Conservation (phyloP, 2,113 vertebrate species). For the Theristicus caerulescens region DNA sequence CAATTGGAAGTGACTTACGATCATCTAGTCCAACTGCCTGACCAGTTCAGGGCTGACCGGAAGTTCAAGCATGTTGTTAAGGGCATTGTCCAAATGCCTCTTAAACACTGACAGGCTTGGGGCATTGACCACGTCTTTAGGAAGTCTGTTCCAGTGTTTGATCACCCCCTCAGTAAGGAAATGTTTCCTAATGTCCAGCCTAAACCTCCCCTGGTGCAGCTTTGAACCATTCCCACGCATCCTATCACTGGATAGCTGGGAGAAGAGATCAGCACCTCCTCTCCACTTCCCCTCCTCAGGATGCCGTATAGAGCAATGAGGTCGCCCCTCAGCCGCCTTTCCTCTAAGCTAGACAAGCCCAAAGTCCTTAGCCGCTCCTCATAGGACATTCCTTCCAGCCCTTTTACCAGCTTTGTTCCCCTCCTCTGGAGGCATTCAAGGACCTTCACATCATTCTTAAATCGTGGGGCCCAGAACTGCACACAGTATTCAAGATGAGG, state of each 20-base stretch:
- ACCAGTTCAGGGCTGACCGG: background rate
- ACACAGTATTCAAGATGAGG: background rate
- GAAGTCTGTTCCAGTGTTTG: background rate
- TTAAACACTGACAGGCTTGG: background rate
- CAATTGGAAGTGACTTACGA: background rate
- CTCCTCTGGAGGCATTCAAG: background rate
- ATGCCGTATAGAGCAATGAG: background rate
- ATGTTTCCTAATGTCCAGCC: background rate
- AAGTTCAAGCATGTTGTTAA: background rate
- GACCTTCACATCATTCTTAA: background rate
- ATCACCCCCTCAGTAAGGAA: background rate
- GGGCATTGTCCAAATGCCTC: background rate
- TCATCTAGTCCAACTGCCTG: background rate
- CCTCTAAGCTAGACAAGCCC: background rate
- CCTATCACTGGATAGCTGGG: background rate
- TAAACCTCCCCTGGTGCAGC: background rate
- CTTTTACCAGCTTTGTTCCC: background rate
- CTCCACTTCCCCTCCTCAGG: background rate
- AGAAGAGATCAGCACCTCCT: background rate
- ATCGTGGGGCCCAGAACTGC: background rate
- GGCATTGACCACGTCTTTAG: background rate
- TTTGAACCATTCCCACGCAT: background rate
- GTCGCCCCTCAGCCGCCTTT: background rate
- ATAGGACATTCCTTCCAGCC: background rate
- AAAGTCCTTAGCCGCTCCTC: background rate